A percentile compares a stretch with the other conserved stretches of the same genome.
Evolutionary conservation across 2,797 vertebrate species (phyloP).

Genomic region (Cynopterus sphinx): DNA sequence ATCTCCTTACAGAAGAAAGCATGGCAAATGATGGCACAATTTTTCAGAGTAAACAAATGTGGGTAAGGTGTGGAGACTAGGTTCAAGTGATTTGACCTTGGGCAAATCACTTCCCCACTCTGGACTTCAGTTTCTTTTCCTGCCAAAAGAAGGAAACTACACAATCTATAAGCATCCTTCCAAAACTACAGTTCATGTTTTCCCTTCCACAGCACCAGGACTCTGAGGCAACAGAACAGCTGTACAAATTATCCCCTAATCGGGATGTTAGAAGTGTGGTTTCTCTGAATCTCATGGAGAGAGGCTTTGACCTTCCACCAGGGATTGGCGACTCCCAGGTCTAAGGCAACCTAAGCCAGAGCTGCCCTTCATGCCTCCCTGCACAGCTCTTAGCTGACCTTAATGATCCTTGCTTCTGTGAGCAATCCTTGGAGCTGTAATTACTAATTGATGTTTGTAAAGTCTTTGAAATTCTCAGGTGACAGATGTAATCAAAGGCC

Average conservation of each 20-base stretch:
- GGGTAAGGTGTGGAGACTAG: neutral
- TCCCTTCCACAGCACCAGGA: neutral
- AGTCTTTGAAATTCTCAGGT: constrained; percentile 76
- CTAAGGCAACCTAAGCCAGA: neutral
- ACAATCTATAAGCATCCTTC: neutral
- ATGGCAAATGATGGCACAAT: neutral
- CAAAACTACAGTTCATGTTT: neutral
- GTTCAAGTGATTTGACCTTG: neutral
- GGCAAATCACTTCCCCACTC: neutral
- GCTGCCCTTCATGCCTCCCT: neutral
- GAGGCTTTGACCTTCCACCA: neutral
- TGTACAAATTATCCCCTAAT: constrained; percentile 27
- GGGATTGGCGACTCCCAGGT: neutral
- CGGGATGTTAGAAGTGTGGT: constrained; percentile 12
- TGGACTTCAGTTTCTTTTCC: neutral
- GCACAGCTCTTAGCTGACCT: constrained; percentile 56
- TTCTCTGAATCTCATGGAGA: neutral
- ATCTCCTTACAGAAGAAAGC: neutral
- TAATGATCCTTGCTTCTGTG: constrained; percentile 48
- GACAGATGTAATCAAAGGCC: constrained; percentile 79
- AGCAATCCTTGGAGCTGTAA: constrained; percentile 63
- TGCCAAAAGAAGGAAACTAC: neutral
- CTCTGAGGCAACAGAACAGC: neutral
- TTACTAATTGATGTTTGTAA: constrained; percentile 80
- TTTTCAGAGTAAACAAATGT: neutral